Conservation (phyloP, 2,888 invertebrate species). For the Seira sanloemensis region DNA sequence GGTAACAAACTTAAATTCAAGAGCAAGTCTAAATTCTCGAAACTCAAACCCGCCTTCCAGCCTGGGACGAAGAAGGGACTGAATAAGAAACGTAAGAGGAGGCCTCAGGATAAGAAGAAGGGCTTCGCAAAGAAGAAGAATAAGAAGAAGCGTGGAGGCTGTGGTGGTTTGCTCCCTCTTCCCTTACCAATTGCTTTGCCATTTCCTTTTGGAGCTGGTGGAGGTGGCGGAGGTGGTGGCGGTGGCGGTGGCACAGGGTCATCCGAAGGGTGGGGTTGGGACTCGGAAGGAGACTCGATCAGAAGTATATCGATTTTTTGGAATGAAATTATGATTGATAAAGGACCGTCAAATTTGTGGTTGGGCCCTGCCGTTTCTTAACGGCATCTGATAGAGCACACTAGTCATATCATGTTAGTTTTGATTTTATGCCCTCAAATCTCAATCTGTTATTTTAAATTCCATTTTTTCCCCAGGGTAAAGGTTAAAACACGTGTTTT, state of each 20-base stretch:
- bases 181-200: conserved; percentile 7
- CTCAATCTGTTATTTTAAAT: too few species aligned
- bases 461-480: too few species aligned
- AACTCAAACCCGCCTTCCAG: neutral
- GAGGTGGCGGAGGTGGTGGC: neutral
- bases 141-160: neutral
- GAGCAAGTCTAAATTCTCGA: neutral
- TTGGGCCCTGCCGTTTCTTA: too few species aligned
- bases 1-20: neutral
- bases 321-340: too few species aligned
- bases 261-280: neutral
- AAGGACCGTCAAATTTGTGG: too few species aligned
- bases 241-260: neutral
- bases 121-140: neutral
- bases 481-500: too few species aligned
- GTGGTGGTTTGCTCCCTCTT: neutral
- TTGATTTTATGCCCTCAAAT: too few species aligned
- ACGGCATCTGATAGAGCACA: too few species aligned
- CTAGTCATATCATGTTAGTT: too few species aligned
- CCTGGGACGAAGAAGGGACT: neutral
- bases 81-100: neutral
- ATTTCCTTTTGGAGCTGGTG: neutral
- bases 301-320: too few species aligned
- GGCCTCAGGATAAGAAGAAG: neutral
- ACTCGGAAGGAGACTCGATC: neutral